Conservation (phyloP, 2,113 vertebrate species). For the Lepus europaeus region DNA sequence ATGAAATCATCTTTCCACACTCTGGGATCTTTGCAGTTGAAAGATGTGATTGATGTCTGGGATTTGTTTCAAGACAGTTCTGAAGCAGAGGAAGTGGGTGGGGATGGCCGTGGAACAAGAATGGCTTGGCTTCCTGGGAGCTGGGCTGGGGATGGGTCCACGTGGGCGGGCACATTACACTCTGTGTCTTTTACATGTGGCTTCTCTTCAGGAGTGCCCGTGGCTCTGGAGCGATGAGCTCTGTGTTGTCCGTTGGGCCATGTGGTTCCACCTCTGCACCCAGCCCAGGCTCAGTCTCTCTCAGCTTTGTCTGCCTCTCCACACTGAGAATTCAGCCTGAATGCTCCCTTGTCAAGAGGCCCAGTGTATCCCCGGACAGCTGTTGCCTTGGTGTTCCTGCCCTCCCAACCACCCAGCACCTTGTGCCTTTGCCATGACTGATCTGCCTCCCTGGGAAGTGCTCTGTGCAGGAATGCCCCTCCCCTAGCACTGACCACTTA, state of each 20-base stretch:
- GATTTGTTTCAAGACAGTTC: not conserved
- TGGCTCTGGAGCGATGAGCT: accelerated
- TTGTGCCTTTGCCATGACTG: accelerated
- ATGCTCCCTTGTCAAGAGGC: not conserved
- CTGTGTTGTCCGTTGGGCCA: accelerated
- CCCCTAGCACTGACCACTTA: not conserved
- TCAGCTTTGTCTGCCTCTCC: not conserved
- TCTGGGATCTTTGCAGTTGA: not conserved
- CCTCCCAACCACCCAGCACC: not conserved
- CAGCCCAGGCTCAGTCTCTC: accelerated
- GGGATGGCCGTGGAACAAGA: accelerated
- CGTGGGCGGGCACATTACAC: not conserved
- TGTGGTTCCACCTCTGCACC: not conserved
- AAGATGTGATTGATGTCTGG: not conserved
- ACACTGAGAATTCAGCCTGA: not conserved
- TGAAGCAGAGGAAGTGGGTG: not conserved
- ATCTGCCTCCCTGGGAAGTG: not conserved
- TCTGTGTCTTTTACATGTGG: not conserved
- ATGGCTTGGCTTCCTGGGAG: not conserved
- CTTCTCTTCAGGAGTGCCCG: not conserved
- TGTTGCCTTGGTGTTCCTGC: not conserved
- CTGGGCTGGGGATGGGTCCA: not conserved
- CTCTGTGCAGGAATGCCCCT: not conserved
- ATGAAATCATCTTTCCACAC: not conserved
- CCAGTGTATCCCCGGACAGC: not conserved